These are phyloP conservation scores for Vulpes lagopus DNA, from an alignment of 2,113 vertebrate genomes.

Conservation along the genomic window DNA sequence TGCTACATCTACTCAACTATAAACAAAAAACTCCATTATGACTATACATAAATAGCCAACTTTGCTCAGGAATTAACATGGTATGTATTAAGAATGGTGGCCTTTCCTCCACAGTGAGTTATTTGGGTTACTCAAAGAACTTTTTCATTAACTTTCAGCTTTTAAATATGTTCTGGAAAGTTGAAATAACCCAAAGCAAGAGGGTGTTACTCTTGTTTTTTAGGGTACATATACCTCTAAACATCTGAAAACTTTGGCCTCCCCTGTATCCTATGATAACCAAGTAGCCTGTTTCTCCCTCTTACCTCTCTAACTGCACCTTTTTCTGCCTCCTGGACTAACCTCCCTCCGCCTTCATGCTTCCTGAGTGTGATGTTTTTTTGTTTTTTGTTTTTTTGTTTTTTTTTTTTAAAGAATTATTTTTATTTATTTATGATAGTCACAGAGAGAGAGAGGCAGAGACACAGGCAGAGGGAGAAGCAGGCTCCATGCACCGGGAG, in stretches of 20 bases:
- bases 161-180: slow-evolving; percentile 14
- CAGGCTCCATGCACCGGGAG: too few relatives aligned
- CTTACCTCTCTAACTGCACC: neutral
- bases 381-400: too few relatives aligned
- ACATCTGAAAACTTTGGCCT: neutral
- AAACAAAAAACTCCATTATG: neutral
- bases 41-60: neutral
- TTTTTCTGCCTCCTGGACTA: neutral
- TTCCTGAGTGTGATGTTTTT: neutral
- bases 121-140: neutral
- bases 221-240: neutral
- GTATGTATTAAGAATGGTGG: neutral
- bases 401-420: too few relatives aligned
- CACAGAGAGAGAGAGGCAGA: too few relatives aligned
- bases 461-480: too few relatives aligned
- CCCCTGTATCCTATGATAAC: neutral
- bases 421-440: too few relatives aligned
- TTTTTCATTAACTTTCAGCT: neutral
- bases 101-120: neutral
- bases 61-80: neutral
- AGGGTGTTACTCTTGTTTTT: neutral
- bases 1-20: neutral
- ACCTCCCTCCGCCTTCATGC: neutral
- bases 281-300: neutral
- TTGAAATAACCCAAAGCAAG: neutral